A percentile compares a stretch with the other conserved stretches of the same genome.
Evolutionary conservation across 2,888 invertebrate genomes (phyloP).

Genomic region (Lumbricus terrestris): DNA sequence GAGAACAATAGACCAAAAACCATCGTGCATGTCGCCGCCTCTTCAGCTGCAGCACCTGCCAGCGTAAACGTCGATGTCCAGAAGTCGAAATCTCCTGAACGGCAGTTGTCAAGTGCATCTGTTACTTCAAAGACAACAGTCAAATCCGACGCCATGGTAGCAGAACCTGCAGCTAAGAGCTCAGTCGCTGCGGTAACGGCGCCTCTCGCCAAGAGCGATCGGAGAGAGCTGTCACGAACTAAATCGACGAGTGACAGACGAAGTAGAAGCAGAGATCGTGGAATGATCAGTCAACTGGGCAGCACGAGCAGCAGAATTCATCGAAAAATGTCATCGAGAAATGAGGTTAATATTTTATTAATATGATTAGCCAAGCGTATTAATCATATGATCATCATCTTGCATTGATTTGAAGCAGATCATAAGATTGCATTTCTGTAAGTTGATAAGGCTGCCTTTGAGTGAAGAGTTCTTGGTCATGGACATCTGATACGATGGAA

Average conservation of each 20-base stretch:
- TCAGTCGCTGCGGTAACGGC: neutral
- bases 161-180: neutral
- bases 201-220: neutral
- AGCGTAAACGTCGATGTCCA: neutral
- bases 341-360: neutral
- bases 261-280: neutral
- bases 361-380: neutral
- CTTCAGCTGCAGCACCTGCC: neutral
- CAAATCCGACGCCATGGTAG: neutral
- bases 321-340: neutral
- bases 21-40: neutral
- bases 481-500: neutral
- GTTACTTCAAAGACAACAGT: neutral
- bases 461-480: neutral
- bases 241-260: neutral
- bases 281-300: neutral
- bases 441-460: neutral
- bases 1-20: slow-evolving; percentile 15
- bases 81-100: neutral
- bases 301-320: neutral
- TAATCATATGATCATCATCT: neutral
- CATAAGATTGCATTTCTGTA: neutral
- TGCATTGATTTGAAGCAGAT: neutral
- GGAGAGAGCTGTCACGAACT: neutral
- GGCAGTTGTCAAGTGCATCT: neutral